These are phyloP conservation scores for Rhinogobius similis DNA, from an alignment of 2,113 vertebrate species.

Conservation along the genomic window DNA sequence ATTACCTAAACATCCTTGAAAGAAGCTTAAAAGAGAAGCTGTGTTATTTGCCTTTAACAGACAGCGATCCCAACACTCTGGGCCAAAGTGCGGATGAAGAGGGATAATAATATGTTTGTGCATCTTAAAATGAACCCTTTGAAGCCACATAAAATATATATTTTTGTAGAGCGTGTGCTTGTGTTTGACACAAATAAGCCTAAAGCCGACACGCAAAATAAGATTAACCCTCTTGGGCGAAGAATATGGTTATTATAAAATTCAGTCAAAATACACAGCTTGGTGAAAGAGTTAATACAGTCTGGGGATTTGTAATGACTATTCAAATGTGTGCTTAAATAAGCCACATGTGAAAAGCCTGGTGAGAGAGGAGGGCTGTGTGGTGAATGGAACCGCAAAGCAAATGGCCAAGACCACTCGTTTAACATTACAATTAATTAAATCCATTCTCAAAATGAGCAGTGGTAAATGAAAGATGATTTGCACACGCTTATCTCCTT, in stretches of 20 bases:
- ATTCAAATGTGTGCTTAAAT: conserved; percentile 53
- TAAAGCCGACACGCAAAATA: conserved; percentile 46
- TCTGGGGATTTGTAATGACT: conserved; percentile 39
- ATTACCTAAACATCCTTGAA: conserved; percentile 8
- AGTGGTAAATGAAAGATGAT: conserved; percentile 75
- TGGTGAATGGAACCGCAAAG: conserved; percentile 57
- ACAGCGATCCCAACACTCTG: conserved; percentile 51
- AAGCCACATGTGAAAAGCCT: conserved; percentile 49
- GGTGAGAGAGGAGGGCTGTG: conserved; percentile 47
- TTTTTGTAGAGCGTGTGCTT: conserved; percentile 23
- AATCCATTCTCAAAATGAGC: conserved; percentile 76
- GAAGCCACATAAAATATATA: conserved; percentile 42
- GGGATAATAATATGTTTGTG: conserved; percentile 60
- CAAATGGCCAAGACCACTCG: conserved; percentile 63
- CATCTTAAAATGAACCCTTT: conserved; percentile 46
- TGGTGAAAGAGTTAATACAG: conserved; percentile 28
- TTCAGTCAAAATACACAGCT: conserved; percentile 40
- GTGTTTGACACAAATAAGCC: conserved; percentile 58
- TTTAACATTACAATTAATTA: conserved; percentile 80
- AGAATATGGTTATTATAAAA: conserved; percentile 31
- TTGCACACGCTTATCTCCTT: conserved; percentile 78
- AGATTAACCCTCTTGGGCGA: conserved; percentile 23
- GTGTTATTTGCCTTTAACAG: conserved; percentile 42
- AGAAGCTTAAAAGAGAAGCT: conserved; percentile 11
- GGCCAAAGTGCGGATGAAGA: conserved; percentile 46